Percentiles rank a stretch among this genome's conserved stretches.
Conservation (phyloP, 2,888 invertebrate genomes). For the Apotomis betuletana region DNA sequence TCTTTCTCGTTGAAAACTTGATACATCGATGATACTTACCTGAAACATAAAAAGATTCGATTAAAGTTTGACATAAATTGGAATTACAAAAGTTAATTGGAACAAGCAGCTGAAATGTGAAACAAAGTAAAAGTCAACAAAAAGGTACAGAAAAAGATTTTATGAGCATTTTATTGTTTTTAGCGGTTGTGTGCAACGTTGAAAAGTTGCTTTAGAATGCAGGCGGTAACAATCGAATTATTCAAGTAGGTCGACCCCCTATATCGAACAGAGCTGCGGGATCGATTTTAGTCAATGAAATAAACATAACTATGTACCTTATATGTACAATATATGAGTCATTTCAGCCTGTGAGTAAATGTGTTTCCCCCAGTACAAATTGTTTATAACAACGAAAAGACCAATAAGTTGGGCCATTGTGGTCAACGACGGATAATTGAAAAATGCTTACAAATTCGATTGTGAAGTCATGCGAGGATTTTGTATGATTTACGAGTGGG, state of each 20-base stretch:
- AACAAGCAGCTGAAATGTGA: conserved; percentile 42
- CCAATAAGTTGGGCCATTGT: conserved; percentile 75
- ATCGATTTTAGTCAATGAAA: conserved; percentile 51
- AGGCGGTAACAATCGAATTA: conserved; percentile 67
- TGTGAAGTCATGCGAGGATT: conserved; percentile 71
- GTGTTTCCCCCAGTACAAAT: conserved; percentile 62
- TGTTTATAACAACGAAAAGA: conserved; percentile 73
- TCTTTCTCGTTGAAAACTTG: conserved; percentile 43
- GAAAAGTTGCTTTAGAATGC: conserved; percentile 61
- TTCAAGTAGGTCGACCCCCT: conserved; percentile 68
- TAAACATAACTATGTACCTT: conserved; percentile 44
- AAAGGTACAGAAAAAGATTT: conserved; percentile 49
- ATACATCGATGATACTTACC: conserved; percentile 63
- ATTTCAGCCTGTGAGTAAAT: conserved; percentile 50
- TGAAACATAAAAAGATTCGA: conserved; percentile 60
- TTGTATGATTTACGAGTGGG: conserved; percentile 73
- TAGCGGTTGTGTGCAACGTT: too few relatives aligned
- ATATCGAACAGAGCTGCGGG: conserved; percentile 59
- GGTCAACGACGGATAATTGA: conserved; percentile 81
- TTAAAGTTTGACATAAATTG: conserved; percentile 40
- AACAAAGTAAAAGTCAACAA: conserved; percentile 44
- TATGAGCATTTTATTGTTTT: conserved; percentile 63
- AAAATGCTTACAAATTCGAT: conserved; percentile 80
- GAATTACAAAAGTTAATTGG: conserved; percentile 36
- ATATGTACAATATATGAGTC: conserved; percentile 18